Conservation (phyloP, 2,113 vertebrate species). For the Aviceda subcristata region DNA sequence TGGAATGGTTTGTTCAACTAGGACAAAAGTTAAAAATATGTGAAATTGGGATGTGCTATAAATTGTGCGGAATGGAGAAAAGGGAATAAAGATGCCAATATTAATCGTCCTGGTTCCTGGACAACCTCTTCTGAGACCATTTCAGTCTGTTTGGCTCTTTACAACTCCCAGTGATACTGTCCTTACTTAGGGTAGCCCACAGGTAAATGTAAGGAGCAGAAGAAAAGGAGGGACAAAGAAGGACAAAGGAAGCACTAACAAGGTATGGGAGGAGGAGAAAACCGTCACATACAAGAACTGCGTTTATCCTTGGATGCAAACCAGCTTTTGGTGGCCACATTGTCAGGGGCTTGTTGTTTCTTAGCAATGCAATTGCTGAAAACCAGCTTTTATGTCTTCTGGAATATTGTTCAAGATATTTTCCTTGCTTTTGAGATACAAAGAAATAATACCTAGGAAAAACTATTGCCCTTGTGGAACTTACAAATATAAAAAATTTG, state of each 20-base stretch:
- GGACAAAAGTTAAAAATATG: not conserved
- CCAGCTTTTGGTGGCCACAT: not conserved
- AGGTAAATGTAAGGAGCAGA: not conserved
- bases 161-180: not conserved
- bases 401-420: not conserved
- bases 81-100: not conserved
- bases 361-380: not conserved
- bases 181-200: not conserved
- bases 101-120: not conserved
- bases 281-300: not conserved
- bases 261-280: rapidly evolving
- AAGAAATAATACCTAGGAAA: not conserved
- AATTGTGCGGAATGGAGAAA: not conserved
- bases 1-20: not conserved
- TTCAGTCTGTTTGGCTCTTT: not conserved
- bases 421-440: not conserved
- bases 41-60: not conserved
- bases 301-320: not conserved
- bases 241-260: not conserved
- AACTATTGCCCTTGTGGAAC: not conserved
- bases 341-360: not conserved
- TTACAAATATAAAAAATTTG: not conserved
- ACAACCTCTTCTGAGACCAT: not conserved
- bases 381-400: not conserved
- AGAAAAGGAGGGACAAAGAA: not conserved